Evolutionary conservation across 1,140 invertebrate genomes (phyloP), one percentile per base, ranked within the genome.

Genomic region (Aphelenchoides besseyi): DNA sequence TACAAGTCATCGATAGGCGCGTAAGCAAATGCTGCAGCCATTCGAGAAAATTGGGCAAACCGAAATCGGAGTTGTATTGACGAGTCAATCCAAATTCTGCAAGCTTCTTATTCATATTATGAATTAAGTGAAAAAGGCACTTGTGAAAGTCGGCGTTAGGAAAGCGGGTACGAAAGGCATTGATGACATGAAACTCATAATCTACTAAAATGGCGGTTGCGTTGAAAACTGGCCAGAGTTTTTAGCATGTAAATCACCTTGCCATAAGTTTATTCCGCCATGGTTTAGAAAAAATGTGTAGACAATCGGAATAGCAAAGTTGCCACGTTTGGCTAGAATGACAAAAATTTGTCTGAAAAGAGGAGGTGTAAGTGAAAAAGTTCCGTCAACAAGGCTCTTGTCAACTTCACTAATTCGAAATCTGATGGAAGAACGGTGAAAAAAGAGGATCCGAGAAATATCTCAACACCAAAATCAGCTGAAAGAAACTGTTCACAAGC

Each of bases 331-430:
- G n/a, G 71, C 53, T 30, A 72, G 52, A 33, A 72, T 71, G 23
- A 33, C 68, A 35, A 70, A 70, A 33, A 71, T 26, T 32, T 72
- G 69, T 2, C 26, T 26, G 55, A 72, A 72, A 32, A 33, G 52
- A 1, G 35, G 3, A 28, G 53, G 71, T 12, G 26, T 30, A 32
- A 71, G 28, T 28, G 29, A 32, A 35, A 71, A 72, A 32, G 69
- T 71, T 18, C 68, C 68, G 55, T 72, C 68, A 32, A 71, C 53
- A 33, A 61, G 61, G 92, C 5, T 5, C 5, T 18, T 5, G 5
- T 18, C 55, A 28, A 59, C 55, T 33, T 33, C 5, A 8, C 23
- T 5, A 5, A 18, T 8, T 23, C 55, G 23, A 23, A 8, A 5
- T 23, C 16, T 5, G 26, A 8, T 8, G 26, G 5, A 8, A 8